Evolutionary conservation across 2,113 vertebrate species (phyloP).

Genomic region (Crotalus viridis): DNA sequence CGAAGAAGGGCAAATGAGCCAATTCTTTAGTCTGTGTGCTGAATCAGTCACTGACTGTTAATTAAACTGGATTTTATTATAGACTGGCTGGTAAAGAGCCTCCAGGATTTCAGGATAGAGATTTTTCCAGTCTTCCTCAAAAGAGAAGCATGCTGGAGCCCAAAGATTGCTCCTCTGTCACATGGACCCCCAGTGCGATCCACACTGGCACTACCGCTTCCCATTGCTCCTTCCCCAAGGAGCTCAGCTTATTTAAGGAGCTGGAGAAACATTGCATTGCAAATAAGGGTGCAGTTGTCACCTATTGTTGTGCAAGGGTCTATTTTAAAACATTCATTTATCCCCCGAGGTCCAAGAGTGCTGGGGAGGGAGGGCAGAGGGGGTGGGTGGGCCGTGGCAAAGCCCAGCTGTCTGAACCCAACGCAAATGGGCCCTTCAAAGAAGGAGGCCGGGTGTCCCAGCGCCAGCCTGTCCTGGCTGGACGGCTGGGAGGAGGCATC

Average conservation of each 20-base stretch:
- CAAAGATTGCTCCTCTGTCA: not conserved
- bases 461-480: slow-evolving; percentile 35
- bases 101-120: too few species aligned
- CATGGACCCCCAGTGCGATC: not conserved
- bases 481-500: not conserved
- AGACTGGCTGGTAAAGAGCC: too few species aligned
- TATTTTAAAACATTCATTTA: slow-evolving; percentile 68
- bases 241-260: slow-evolving; percentile 29
- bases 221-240: not conserved
- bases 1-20: too few species aligned
- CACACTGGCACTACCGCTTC: not conserved
- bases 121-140: too few species aligned
- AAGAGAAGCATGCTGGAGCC: too few species aligned
- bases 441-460: slow-evolving; percentile 13
- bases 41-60: too few species aligned
- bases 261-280: slow-evolving; percentile 39
- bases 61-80: too few species aligned
- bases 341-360: slow-evolving; percentile 45
- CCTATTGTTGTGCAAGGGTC: slow-evolving; percentile 21
- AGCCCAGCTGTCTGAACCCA: slow-evolving; percentile 61
- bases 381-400: slow-evolving; percentile 8
- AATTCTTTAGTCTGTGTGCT: too few species aligned
- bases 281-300: slow-evolving; percentile 72
- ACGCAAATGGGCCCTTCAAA: slow-evolving; percentile 51
- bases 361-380: not conserved